Percentiles rank a stretch among this genome's conserved stretches.
phyloP scores from a whole-genome alignment of 2,113 vertebrate species.

The Vulpes ferrilata region DNA sequence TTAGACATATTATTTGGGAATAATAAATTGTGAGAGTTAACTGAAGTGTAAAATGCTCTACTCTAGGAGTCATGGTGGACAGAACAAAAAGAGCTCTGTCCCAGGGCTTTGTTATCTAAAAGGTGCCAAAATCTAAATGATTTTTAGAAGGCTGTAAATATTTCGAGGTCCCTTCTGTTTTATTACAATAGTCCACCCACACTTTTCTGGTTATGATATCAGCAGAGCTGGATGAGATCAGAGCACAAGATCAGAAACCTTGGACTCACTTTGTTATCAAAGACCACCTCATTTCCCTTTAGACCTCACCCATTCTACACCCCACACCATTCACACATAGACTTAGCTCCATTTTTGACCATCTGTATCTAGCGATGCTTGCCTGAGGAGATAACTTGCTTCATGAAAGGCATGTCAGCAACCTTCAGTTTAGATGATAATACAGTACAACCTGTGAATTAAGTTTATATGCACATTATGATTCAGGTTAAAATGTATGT shows the following conservation, averaged over 20 bases:
- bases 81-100: background rate
- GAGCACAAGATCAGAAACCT: background rate
- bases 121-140: background rate
- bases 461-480: background rate
- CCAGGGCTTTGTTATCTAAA: background rate
- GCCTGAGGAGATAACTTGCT: background rate
- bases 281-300: background rate
- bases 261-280: background rate
- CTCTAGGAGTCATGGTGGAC: background rate
- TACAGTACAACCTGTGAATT: background rate
- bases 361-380: background rate
- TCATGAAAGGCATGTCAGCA: background rate
- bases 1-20: slow-evolving; percentile 26
- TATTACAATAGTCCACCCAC: background rate
- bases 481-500: background rate
- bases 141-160: background rate
- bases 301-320: no score
- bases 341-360: background rate
- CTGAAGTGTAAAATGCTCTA: background rate
- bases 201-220: background rate
- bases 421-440: background rate
- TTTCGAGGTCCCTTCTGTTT: background rate
- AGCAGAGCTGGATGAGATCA: background rate
- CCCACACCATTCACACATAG: accelerated
- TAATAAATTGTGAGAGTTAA: slow-evolving; percentile 13